These are phyloP conservation scores for Steatornis caripensis DNA, from an alignment of 2,113 vertebrate species.

Conservation along the genomic window DNA sequence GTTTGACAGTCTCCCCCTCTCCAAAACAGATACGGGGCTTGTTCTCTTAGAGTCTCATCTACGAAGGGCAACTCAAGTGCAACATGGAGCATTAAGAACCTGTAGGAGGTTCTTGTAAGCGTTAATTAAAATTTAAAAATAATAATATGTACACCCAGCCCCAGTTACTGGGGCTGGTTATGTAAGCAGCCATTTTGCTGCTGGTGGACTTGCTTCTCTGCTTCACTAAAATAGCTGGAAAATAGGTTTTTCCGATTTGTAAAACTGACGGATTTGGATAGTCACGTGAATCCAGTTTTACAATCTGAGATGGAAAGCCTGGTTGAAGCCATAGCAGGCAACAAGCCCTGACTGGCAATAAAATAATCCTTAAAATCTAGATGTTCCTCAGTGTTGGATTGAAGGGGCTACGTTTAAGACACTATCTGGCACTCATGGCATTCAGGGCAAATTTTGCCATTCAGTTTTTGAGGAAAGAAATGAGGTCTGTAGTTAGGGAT, in stretches of 20 bases:
- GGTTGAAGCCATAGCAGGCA: background rate
- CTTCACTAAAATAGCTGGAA: background rate
- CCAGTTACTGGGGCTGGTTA: background rate
- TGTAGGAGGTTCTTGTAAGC: background rate
- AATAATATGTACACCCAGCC: background rate
- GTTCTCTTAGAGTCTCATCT: background rate
- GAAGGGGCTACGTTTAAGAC: background rate
- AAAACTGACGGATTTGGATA: background rate
- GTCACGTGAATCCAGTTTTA: background rate
- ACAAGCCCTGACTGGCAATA: background rate
- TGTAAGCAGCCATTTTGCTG: background rate
- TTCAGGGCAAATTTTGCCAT: background rate
- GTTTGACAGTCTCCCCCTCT: background rate
- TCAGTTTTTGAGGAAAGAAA: background rate
- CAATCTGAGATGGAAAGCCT: background rate
- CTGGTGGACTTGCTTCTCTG: background rate
- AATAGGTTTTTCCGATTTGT: background rate
- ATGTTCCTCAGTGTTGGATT: background rate
- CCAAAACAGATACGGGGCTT: background rate
- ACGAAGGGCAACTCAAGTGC: background rate
- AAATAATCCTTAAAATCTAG: background rate
- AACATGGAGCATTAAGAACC: background rate
- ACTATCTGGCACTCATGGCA: background rate
- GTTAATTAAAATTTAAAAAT: slow-evolving; percentile 9
- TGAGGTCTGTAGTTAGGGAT: background rate